Evolutionary conservation across 2,113 vertebrate genomes (phyloP), one percentile per base, ranked within the genome.

Genomic region (Hystrix cristata): DNA sequence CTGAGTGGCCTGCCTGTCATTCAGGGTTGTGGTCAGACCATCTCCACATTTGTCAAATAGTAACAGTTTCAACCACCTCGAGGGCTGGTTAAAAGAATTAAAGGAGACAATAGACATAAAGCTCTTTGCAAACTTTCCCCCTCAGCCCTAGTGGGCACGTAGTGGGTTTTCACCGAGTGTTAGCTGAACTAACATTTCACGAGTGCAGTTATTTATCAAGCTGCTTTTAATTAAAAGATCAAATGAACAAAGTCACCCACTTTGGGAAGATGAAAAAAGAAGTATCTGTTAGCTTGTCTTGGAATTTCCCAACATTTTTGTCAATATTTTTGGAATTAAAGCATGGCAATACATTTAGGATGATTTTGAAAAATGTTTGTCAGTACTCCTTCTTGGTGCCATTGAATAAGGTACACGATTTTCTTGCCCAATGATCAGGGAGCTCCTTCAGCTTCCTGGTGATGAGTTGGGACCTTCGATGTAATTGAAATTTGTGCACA

Each of bases 271-370:
- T 69, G 19, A 96, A 95, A 86, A 78, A 67, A 72, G 43, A 97
- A 94, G 59, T 81, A 89, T 57, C 72, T 91, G 97, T 81, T 81
- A 90, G 60, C 12, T 72, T 96, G 64, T 31, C 62, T 72, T 46
- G 87, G 81, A 96, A 94, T 79, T 88, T 96, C 82, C 82, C 27
- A 94, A 57, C 9, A 94, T 93, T 96, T 96, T 83, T 85, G 79
- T 60, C 95, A 94, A 38, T 88, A 86, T 92, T 57, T 93, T 57
- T 78, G 57, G 62, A 96, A 96, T 92, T 96, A 86, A 86, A 91
- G 43, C 25, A 91, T 38, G 93, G 89, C 25, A 34, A 60, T 86
- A 95, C 31, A 82, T 90, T 92, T 85, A 90, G 72, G 91, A 94
- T 87, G 55, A 5, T n/a, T 89, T 94, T 38, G 87, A 64, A 94